Evolutionary conservation across 2,797 vertebrate species (phyloP).

Genomic region (Brotula barbata): DNA sequence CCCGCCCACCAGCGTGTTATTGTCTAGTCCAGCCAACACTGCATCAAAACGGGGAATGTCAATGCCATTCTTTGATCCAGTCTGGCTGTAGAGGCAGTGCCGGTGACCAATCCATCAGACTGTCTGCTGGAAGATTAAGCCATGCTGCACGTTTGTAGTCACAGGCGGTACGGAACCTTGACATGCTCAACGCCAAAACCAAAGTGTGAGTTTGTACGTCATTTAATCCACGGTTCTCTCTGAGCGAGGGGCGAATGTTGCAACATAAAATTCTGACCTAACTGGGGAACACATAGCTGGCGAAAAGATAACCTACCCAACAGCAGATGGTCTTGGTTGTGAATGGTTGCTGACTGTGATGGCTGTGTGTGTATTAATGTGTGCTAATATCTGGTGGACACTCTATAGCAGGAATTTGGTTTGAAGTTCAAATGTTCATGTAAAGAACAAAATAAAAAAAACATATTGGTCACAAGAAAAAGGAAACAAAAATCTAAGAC

Average conservation of each 20-base stretch:
- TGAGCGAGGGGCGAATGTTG: slow-evolving; percentile 41
- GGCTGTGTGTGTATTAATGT: slow-evolving; percentile 28
- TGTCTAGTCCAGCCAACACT: slow-evolving; percentile 45
- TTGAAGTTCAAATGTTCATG: slow-evolving; percentile 65
- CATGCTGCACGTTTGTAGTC: slow-evolving; percentile 60
- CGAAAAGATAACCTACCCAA: slow-evolving; percentile 27
- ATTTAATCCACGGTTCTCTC: slow-evolving; percentile 46
- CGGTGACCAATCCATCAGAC: slow-evolving; percentile 38
- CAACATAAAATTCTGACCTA: slow-evolving; percentile 43
- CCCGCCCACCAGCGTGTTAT: slow-evolving; percentile 32
- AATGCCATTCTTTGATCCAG: slow-evolving; percentile 55
- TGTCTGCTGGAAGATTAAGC: slow-evolving; percentile 54
- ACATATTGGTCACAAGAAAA: slow-evolving; percentile 59
- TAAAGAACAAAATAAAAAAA: slow-evolving; percentile 55
- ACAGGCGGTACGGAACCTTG: slow-evolving; percentile 53
- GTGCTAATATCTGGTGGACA: slow-evolving; percentile 17
- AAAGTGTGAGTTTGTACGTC: slow-evolving; percentile 32
- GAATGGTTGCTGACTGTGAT: slow-evolving; percentile 3
- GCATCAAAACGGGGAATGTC: slow-evolving; percentile 38
- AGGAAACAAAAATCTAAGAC: slow-evolving; percentile 57
- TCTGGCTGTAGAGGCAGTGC: slow-evolving; percentile 42
- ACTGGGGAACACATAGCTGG: slow-evolving; percentile 57
- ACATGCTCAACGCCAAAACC: slow-evolving; percentile 56
- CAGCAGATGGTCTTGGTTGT: slow-evolving; percentile 38
- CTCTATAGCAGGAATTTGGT: slow-evolving; percentile 57